phyloP scores from a whole-genome alignment of 2,888 invertebrate genomes.

The Aleiodes testaceus region DNA sequence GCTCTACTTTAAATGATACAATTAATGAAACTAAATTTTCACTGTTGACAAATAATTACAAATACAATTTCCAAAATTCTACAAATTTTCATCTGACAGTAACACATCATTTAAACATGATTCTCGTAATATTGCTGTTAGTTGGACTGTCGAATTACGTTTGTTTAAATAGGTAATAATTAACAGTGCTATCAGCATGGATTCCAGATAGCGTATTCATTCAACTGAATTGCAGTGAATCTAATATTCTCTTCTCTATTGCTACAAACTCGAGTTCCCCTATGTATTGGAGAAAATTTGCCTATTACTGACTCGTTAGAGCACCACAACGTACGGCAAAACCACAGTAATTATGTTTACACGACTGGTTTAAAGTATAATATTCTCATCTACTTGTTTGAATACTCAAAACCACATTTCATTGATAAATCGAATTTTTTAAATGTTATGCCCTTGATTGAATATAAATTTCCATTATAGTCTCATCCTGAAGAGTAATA shows the following conservation, averaged over 20 bases:
- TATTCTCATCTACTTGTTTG: not conserved
- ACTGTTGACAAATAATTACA: slow-evolving; percentile 48
- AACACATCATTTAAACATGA: not conserved
- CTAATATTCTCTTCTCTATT: slow-evolving; percentile 21
- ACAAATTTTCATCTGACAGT: not conserved
- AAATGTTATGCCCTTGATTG: not conserved
- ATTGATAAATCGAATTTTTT: not conserved
- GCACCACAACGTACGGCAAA: slow-evolving; percentile 16
- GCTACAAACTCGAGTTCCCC: not conserved
- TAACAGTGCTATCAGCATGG: slow-evolving; percentile 53
- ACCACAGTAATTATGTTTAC: slow-evolving; percentile 20
- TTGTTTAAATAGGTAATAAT: slow-evolving; percentile 68
- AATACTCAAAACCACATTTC: not conserved
- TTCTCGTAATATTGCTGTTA: not conserved
- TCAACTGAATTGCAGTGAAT: slow-evolving; percentile 22
- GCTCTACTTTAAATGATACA: slow-evolving; percentile 4
- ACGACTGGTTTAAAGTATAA: not conserved
- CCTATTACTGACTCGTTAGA: slow-evolving; percentile 58
- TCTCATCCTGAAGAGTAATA: too few relatives aligned
- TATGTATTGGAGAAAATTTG: slow-evolving; percentile 49
- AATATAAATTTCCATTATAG: too few relatives aligned
- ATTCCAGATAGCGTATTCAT: slow-evolving; percentile 39
- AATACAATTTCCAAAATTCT: slow-evolving; percentile 7
- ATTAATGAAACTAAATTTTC: slow-evolving; percentile 12
- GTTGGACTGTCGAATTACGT: slow-evolving; percentile 60